Evolutionary conservation across 2,888 invertebrate genomes (phyloP), one percentile per base, ranked within the genome.

Genomic region (Cheiracanthium punctorium): DNA sequence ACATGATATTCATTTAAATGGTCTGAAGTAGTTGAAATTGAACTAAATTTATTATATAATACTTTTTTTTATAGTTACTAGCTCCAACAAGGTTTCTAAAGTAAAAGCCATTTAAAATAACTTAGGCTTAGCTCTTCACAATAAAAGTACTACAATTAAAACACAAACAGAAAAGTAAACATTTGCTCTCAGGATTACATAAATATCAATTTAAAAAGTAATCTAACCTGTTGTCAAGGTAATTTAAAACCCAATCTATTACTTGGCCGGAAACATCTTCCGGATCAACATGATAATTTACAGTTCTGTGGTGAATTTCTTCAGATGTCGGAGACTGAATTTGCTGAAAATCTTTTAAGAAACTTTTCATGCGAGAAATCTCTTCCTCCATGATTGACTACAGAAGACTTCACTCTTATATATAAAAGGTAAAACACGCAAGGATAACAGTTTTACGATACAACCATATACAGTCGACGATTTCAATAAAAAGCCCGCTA

Each of bases 221-320:
- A 43, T 58, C 94, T 94, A 93, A 96, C 96, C 95, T 95, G 92
- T 95, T 94, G 89, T 94, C 94, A 90, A 96, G 93, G 92, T 95
- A 96, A 91, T 95, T 95, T 80, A 95, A 93, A 73, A 94, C 94
- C 94, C 95, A 95, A 92, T 95, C 94, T 84, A 95, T 93, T 88
- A 95, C 94, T 91, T 95, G 95, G 70, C 95, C 96, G 89, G 94
- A 93, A 85, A 96, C 92, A 92, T 96, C 96, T 12, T 93, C 92
- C 90, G 94, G 94, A 43, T 73, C 71, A 1, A 89, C 69, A 43
- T 24, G 48, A 74, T 88, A 86, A 58, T 89, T 79, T 43, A 77
- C 81, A 2, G 82, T 70, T 67, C 37, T 8, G 14, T 10, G 1
- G n/a, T 17, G 1, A 28, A 65, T 48, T 58, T 82, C 77, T 37